phyloP scores from a whole-genome alignment of 2,113 vertebrate genomes.

The Entelurus aequoreus region DNA sequence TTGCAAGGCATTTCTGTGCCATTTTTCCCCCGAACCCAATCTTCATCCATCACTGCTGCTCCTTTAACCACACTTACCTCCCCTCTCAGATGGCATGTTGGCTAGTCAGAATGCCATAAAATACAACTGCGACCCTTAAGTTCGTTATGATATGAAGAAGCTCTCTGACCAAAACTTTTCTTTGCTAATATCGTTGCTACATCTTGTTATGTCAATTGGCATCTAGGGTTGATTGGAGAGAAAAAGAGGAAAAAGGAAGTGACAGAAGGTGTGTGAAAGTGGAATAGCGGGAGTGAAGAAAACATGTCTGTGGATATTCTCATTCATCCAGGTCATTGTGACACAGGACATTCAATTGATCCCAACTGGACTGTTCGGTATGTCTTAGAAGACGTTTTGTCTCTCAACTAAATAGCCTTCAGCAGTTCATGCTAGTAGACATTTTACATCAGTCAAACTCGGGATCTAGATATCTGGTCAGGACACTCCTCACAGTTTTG shows the following conservation, averaged over 20 bases:
- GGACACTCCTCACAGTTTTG: too few species aligned
- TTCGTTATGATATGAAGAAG: not conserved
- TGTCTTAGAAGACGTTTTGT: too few species aligned
- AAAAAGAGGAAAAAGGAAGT: conserved; percentile 43
- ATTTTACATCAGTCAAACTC: too few species aligned
- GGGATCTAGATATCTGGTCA: too few species aligned
- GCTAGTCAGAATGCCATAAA: not conserved
- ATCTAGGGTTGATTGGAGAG: not conserved
- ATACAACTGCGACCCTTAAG: not conserved
- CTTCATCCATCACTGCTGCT: not conserved
- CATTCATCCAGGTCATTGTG: too few species aligned
- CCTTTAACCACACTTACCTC: conserved; percentile 1
- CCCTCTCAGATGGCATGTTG: conserved; percentile 1
- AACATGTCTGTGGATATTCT: too few species aligned
- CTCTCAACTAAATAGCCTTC: too few species aligned
- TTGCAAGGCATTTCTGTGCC: conserved; percentile 16
- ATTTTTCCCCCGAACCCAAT: conserved; percentile 9
- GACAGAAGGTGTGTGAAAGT: conserved; percentile 51
- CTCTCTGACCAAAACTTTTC: not conserved
- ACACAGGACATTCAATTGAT: too few species aligned
- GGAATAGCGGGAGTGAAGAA: not conserved
- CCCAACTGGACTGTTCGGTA: too few species aligned
- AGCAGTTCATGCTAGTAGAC: too few species aligned
- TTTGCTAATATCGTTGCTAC: not conserved
- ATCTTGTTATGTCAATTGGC: not conserved